These are phyloP conservation scores for Conus betulinus DNA, from an alignment of 1,140 invertebrate genomes.

Conservation along the genomic window DNA sequence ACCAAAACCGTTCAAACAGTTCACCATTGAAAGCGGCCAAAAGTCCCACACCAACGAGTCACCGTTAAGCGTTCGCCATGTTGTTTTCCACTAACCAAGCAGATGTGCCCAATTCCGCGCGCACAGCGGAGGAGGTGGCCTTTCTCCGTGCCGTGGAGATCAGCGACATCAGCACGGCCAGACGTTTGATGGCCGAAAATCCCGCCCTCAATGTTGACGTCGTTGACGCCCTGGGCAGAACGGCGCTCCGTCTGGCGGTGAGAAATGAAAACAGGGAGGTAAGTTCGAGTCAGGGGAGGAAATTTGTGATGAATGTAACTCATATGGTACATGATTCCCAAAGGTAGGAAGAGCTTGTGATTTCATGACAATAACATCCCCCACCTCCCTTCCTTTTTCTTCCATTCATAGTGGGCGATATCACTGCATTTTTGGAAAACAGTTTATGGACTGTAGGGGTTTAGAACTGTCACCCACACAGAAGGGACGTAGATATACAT, in stretches of 20 bases:
- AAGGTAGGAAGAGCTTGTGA: no score
- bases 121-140: slow-evolving; percentile 41
- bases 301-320: no score
- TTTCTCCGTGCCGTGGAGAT: slow-evolving; percentile 58
- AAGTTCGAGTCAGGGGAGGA: background rate
- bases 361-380: no score
- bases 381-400: no score
- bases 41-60: background rate
- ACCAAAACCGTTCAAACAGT: background rate
- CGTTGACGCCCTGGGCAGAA: slow-evolving; percentile 60
- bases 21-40: background rate
- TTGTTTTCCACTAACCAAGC: slow-evolving; percentile 23
- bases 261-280: slow-evolving; percentile 67
- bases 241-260: slow-evolving; percentile 60
- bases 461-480: no score
- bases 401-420: no score
- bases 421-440: no score
- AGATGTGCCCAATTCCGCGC: background rate
- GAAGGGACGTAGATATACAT: no score
- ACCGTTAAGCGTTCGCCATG: slow-evolving; percentile 5
- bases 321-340: no score
- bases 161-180: slow-evolving; percentile 54
- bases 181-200: slow-evolving; percentile 51
- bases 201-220: slow-evolving; percentile 59
- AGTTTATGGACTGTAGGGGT: no score